A percentile compares a stretch with the other conserved stretches of the same genome.
Conservation (phyloP, 2,797 vertebrate genomes). For the Peromyscus melanophrys region DNA sequence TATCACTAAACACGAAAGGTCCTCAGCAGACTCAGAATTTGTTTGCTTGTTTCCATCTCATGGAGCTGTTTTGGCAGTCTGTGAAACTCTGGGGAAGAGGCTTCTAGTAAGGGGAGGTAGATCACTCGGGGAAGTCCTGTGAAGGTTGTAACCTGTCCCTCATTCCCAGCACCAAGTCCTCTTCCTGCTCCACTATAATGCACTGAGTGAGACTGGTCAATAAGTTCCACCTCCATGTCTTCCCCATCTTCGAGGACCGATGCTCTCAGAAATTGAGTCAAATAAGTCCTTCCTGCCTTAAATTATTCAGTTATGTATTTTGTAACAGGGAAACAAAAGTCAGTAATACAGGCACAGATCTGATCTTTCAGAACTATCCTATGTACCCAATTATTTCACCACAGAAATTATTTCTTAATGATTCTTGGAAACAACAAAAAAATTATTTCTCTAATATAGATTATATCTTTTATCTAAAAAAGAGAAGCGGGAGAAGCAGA, state of each 20-base stretch:
- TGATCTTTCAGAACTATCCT: background rate
- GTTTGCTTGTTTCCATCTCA: background rate
- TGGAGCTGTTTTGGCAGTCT: background rate
- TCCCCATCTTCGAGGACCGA: background rate
- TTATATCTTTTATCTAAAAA: background rate
- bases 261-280: background rate
- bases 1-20: background rate
- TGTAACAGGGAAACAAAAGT: background rate
- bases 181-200: too few species aligned
- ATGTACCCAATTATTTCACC: background rate
- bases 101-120: too few species aligned
- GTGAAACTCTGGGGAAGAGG: background rate
- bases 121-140: background rate
- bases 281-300: background rate
- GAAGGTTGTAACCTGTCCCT: background rate
- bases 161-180: too few species aligned
- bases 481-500: background rate
- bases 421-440: background rate
- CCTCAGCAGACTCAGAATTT: background rate
- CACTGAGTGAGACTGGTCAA: background rate
- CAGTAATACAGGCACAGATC: background rate
- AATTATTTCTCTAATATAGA: background rate
- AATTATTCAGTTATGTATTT: background rate
- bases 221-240: background rate
- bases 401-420: background rate